Base-by-base conservation (phyloP, 2,113 vertebrate species). In the Sciurus niger region DNA sequence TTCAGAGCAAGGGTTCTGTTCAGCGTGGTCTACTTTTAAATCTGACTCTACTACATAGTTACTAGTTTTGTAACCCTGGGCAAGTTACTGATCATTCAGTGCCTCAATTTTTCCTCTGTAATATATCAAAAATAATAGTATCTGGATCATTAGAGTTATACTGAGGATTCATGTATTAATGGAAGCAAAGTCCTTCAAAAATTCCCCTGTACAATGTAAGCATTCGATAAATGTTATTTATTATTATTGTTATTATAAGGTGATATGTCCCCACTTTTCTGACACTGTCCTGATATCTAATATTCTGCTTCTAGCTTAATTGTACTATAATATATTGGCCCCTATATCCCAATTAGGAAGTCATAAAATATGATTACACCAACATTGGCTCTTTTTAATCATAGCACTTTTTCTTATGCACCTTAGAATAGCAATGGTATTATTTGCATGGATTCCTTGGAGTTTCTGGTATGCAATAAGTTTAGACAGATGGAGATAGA, bases 291-390 rank as follows among this genome's bases (percentile, higher is more conserved):
- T 17, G 60, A 43, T 37, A 22, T 90, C 53, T 70, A 82, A 76
- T 65, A 85, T 70, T 84, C 28, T 92, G 32, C 67, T 92, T 86
- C 67, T 74, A 40, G 67, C 40, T 96, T 92, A 68, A 76, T 43
- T 87, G 24, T 34, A 17, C 9, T 85, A n/a, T 65, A 89, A 53
- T 16, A 16, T 74, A n/a, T 84, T 88, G 55, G 32, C 13, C 10
- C 7, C 17, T 86, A 11, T 60, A 22, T 83, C 22, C 18, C 58
- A 88, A 6, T 22, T 93, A 78, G 48, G 28, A 30, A 73, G 82
- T 93, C 32, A 40, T 53, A 87, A 94, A 84, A 48, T 94, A 76
- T 73, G 13, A 77, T 74, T 51, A 46, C 1, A 82, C 51, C 22
- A 28, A 8, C 43, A 79, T 37, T 78, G 34, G 10, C 24, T 87